A percentile compares a stretch with the other conserved stretches of the same genome.
phyloP scores from a whole-genome alignment of 1,140 invertebrate species.

The Cylas formicarius region DNA sequence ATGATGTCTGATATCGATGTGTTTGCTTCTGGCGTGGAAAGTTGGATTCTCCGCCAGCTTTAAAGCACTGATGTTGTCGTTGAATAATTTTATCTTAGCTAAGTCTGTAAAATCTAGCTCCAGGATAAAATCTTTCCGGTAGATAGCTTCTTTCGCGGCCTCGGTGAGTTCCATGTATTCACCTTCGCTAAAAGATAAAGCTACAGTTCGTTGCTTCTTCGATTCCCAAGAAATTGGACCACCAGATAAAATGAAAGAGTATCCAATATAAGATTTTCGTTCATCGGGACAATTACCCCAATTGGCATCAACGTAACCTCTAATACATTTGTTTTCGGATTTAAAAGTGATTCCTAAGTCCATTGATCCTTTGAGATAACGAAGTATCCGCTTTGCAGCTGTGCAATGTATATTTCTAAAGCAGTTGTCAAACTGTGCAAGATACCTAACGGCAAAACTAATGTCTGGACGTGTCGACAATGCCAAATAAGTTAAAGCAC shows the following conservation, averaged over 20 bases:
- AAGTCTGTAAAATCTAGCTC: constrained; percentile 32
- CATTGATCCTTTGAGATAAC: constrained; percentile 10
- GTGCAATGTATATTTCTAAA: constrained; percentile 8
- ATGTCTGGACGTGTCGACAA: constrained; percentile 8
- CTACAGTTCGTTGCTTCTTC: constrained; percentile 37
- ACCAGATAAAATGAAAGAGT: constrained; percentile 31
- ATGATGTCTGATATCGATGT: constrained; percentile 36
- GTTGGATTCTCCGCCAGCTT: constrained; percentile 35
- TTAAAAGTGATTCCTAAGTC: constrained; percentile 11
- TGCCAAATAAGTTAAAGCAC: constrained; percentile 12
- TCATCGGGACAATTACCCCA: constrained; percentile 33
- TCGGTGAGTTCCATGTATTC: constrained; percentile 39
- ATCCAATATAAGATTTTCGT: constrained; percentile 39
- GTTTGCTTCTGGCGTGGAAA: constrained; percentile 34
- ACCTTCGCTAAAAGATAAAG: constrained; percentile 39
- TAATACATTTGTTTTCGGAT: not conserved
- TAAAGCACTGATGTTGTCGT: too few relatives aligned
- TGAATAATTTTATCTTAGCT: constrained; percentile 29
- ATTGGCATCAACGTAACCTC: constrained; percentile 40
- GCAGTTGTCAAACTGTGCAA: constrained; percentile 11
- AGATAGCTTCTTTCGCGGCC: constrained; percentile 30
- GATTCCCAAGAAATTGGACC: constrained; percentile 32
- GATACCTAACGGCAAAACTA: constrained; percentile 8
- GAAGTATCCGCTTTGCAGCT: constrained; percentile 4
- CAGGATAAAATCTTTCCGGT: too few relatives aligned